Percentiles rank a stretch among this genome's conserved stretches.
Evolutionary conservation across 2,797 vertebrate genomes (phyloP).

Genomic region (Sitta carolinensis): DNA sequence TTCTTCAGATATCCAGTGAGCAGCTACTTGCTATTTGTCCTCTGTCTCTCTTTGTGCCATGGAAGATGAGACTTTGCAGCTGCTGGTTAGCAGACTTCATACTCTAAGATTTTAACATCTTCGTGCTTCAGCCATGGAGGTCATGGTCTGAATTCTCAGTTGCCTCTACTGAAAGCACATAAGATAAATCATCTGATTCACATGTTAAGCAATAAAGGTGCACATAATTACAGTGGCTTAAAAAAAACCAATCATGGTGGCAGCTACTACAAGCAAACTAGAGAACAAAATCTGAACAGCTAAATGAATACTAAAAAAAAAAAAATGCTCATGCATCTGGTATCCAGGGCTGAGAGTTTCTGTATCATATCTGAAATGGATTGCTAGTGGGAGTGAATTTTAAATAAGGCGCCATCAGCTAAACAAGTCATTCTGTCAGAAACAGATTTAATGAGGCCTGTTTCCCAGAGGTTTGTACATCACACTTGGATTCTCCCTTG

Average conservation of each 20-base stretch:
- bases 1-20: background rate
- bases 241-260: background rate
- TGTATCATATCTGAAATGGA: slow-evolving; percentile 12
- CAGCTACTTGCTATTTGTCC: background rate
- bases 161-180: background rate
- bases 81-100: slow-evolving; percentile 22
- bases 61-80: slow-evolving; percentile 49
- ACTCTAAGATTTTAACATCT: background rate
- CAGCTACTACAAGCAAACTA: slow-evolving; percentile 7
- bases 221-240: background rate
- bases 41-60: background rate
- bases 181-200: background rate
- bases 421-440: slow-evolving; percentile 3
- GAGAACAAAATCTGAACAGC: slow-evolving; percentile 17
- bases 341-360: background rate
- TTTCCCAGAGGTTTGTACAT: background rate
- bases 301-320: background rate
- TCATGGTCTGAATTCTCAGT: background rate
- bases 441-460: background rate
- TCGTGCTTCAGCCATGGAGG: background rate
- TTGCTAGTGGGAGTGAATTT: slow-evolving; percentile 17
- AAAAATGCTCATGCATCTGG: background rate
- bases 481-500: background rate
- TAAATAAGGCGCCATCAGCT: slow-evolving; percentile 34
- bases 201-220: background rate